Conservation (phyloP, 2,797 vertebrate species). For the Squalus acanthias region DNA sequence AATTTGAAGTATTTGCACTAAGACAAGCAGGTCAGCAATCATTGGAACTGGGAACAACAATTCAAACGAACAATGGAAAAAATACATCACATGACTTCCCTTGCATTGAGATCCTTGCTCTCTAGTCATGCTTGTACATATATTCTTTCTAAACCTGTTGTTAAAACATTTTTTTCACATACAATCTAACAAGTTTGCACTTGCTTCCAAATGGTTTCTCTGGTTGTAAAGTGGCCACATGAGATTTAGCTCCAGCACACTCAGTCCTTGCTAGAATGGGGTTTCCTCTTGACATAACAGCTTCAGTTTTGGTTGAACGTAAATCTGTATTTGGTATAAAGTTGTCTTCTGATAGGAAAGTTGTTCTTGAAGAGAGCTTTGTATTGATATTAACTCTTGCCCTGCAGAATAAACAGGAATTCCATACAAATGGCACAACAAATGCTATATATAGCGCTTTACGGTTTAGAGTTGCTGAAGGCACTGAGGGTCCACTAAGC, state of each 20-base stretch:
- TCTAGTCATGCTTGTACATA: conserved; percentile 35
- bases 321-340: conserved; percentile 79
- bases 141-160: conserved; percentile 27
- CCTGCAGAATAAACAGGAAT: conserved; percentile 26
- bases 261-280: conserved; percentile 25
- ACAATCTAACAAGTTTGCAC: conserved; percentile 33
- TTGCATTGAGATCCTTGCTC: conserved; percentile 8
- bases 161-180: conserved; percentile 29
- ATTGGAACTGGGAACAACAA: conserved; percentile 35
- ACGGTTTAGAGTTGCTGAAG: conserved; percentile 79
- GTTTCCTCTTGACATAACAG: conserved; percentile 50
- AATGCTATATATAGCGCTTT: conserved; percentile 43
- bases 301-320: conserved; percentile 65
- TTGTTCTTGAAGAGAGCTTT: conserved; percentile 62
- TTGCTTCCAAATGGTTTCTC: conserved; percentile 29
- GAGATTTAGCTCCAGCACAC: conserved; percentile 4
- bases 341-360: conserved; percentile 59
- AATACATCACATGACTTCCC: conserved; percentile 26
- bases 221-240: conserved; percentile 26
- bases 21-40: conserved; percentile 36
- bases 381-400: conserved; percentile 45
- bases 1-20: conserved; percentile 27
- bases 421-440: conserved; percentile 34
- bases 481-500: conserved; percentile 98
- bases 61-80: conserved; percentile 34